Evolutionary conservation across 1,140 invertebrate genomes (phyloP).

Genomic region (Anthonomus grandis): DNA sequence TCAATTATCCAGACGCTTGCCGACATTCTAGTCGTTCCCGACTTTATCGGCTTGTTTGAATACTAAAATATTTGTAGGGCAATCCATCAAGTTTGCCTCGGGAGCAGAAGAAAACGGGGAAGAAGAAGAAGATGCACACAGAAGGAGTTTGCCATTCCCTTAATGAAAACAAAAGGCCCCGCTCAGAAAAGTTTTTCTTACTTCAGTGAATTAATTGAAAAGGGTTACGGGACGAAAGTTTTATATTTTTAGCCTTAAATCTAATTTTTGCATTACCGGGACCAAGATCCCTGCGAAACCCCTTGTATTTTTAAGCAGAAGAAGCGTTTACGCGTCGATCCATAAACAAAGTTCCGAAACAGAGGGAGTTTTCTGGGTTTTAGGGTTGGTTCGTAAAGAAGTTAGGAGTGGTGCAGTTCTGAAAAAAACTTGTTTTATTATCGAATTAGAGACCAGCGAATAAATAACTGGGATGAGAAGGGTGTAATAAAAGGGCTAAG

Average conservation of each 20-base stretch:
- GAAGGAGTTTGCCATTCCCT: conserved; percentile 16
- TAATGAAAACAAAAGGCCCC: conserved; percentile 30
- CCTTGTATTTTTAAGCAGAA: conserved; percentile 23
- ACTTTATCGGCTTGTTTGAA: conserved; percentile 41
- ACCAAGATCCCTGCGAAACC: too few relatives aligned
- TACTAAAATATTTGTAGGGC: conserved; percentile 43
- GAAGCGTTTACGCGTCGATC: conserved; percentile 17
- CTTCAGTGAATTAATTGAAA: conserved; percentile 13
- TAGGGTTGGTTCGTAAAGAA: conserved; percentile 15
- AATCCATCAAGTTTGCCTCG: conserved; percentile 38
- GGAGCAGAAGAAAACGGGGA: too few relatives aligned
- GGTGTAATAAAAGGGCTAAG: too few relatives aligned
- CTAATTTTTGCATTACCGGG: too few relatives aligned
- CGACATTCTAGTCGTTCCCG: conserved; percentile 24
- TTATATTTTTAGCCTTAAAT: too few relatives aligned
- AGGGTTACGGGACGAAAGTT: too few relatives aligned
- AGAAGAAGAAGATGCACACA: too few relatives aligned
- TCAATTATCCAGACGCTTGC: conserved; percentile 37
- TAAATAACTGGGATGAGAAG: too few relatives aligned
- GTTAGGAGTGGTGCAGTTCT: conserved; percentile 17
- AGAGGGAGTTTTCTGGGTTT: conserved; percentile 13
- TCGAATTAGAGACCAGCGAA: conserved; percentile 6
- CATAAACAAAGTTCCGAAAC: conserved; percentile 18
- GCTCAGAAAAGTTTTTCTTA: conserved; percentile 9
- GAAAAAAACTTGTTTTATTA: conserved; percentile 16